phyloP scores from a whole-genome alignment of 2,888 invertebrate species.

The Portevinia maculata region DNA sequence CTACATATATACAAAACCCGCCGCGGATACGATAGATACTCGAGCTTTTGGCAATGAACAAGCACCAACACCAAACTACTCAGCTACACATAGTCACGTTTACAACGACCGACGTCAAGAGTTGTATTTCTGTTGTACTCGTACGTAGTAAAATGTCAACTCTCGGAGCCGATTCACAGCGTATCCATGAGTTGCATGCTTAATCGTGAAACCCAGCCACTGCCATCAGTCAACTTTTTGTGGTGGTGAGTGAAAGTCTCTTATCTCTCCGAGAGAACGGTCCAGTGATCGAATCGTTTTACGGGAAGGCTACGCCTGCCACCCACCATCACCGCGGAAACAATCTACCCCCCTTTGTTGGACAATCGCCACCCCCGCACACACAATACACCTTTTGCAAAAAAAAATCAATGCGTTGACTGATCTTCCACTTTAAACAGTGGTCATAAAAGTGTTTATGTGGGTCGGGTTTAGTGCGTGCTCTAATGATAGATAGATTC shows the following conservation, averaged over 20 bases:
- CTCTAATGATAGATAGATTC: slow-evolving; percentile 19
- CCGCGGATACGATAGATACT: slow-evolving; percentile 54
- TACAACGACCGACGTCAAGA: slow-evolving; percentile 70
- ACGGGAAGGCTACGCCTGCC: slow-evolving; percentile 61
- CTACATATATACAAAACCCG: slow-evolving; percentile 37
- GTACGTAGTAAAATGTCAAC: slow-evolving; percentile 74
- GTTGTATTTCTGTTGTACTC: slow-evolving; percentile 73
- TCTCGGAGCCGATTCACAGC: slow-evolving; percentile 68
- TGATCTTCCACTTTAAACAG: slow-evolving; percentile 29
- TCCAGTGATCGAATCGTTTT: slow-evolving; percentile 64
- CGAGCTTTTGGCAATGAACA: slow-evolving; percentile 60
- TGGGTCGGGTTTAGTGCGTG: slow-evolving; percentile 19
- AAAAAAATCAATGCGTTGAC: slow-evolving; percentile 47
- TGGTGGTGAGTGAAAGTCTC: slow-evolving; percentile 73
- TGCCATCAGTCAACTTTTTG: slow-evolving; percentile 66
- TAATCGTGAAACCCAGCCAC: slow-evolving; percentile 67
- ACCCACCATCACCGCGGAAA: slow-evolving; percentile 64
- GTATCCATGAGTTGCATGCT: slow-evolving; percentile 72
- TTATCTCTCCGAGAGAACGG: slow-evolving; percentile 64
- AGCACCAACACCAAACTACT: slow-evolving; percentile 64
- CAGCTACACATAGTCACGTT: slow-evolving; percentile 69
- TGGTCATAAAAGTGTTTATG: not conserved
- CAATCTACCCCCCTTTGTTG: slow-evolving; percentile 25
- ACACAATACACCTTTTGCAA: slow-evolving; percentile 1
- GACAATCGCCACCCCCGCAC: slow-evolving; percentile 11